These are phyloP conservation scores for Colaptes auratus DNA, from an alignment of 2,113 vertebrate species.

Conservation along the genomic window DNA sequence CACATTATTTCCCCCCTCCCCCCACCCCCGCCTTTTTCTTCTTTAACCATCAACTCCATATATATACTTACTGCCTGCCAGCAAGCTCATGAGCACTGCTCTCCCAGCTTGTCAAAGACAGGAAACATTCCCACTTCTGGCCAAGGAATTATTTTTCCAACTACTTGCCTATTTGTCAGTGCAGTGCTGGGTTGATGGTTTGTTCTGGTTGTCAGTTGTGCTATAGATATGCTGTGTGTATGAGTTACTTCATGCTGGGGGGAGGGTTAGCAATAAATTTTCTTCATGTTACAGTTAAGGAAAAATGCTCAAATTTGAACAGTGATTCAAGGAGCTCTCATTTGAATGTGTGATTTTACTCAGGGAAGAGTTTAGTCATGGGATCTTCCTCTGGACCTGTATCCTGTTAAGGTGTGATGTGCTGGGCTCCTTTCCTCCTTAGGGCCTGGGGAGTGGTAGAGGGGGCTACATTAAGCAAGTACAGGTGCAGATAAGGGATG, in stretches of 20 bases:
- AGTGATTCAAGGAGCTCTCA: neutral
- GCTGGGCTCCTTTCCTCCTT: neutral
- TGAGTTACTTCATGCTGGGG: neutral
- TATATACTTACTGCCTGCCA: neutral
- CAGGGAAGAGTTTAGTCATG: neutral
- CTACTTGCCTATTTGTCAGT: neutral
- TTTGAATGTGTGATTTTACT: neutral
- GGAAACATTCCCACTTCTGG: neutral
- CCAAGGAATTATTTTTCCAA: neutral
- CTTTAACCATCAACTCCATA: neutral
- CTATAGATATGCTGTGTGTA: neutral
- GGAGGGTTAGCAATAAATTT: neutral
- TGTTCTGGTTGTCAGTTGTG: neutral
- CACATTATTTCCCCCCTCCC: accelerated
- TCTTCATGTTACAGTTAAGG: neutral
- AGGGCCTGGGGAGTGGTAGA: neutral
- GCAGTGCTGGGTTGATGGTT: neutral
- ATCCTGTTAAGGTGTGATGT: neutral
- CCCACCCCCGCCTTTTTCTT: accelerated
- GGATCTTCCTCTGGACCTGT: neutral
- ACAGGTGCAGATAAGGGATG: accelerated
- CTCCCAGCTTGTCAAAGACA: neutral
- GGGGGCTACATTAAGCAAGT: neutral
- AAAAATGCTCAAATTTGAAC: neutral
- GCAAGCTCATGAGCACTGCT: neutral